These are phyloP conservation scores for Scatophagus argus DNA, from an alignment of 2,113 vertebrate genomes.

Conservation along the genomic window DNA sequence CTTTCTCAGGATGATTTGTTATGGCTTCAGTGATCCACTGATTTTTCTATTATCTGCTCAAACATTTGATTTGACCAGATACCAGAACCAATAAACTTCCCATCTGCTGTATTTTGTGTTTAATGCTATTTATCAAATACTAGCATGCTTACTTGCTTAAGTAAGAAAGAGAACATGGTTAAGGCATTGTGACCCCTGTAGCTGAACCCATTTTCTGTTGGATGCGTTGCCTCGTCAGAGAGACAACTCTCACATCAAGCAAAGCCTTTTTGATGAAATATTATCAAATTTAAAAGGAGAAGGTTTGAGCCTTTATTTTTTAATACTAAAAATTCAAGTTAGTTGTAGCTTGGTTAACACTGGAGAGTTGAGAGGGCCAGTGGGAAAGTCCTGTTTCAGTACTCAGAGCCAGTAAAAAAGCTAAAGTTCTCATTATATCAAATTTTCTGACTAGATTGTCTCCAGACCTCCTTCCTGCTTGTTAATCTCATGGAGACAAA, in stretches of 20 bases:
- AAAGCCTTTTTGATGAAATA: too few species aligned
- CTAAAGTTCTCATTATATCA: slow-evolving; percentile 23
- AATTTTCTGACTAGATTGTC: slow-evolving; percentile 37
- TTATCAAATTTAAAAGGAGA: too few species aligned
- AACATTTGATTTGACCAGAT: not conserved
- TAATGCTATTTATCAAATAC: too few species aligned
- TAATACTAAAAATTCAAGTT: not conserved
- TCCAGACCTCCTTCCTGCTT: slow-evolving; percentile 37
- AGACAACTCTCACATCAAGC: too few species aligned
- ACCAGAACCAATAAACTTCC: too few species aligned
- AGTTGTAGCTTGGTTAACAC: not conserved
- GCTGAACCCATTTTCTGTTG: too few species aligned
- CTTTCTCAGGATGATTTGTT: not conserved
- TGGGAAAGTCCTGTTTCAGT: slow-evolving; percentile 13
- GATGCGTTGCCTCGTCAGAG: too few species aligned
- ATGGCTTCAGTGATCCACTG: not conserved
- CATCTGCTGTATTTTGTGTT: too few species aligned
- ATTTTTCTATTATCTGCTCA: not conserved
- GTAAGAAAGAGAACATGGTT: too few species aligned
- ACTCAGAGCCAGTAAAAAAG: slow-evolving; percentile 25
- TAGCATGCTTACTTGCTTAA: too few species aligned
- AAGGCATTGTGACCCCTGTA: too few species aligned
- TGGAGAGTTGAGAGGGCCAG: not conserved
- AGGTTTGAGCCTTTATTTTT: not conserved
- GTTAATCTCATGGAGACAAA: slow-evolving; percentile 41